Evolutionary conservation across 2,113 vertebrate species (phyloP).

Genomic region (Vidua chalybeata): DNA sequence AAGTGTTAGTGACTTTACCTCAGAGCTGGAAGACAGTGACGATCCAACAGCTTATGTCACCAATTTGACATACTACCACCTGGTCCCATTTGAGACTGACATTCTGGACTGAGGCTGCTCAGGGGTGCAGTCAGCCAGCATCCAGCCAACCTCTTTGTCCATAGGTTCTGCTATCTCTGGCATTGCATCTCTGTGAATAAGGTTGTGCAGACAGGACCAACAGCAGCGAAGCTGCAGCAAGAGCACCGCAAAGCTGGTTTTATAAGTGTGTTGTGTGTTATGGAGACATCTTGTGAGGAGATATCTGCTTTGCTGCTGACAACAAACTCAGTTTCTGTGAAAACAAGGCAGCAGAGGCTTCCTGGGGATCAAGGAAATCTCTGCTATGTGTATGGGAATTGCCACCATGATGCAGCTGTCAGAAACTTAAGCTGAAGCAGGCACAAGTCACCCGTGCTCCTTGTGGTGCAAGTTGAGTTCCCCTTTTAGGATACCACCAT

Average conservation of each 20-base stretch:
- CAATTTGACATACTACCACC: constrained; percentile 96
- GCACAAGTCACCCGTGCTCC: background rate
- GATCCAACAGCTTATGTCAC: constrained; percentile 93
- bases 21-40: constrained; percentile 81
- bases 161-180: background rate
- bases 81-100: constrained; percentile 96
- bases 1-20: constrained; percentile 82
- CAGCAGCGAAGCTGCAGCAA: background rate
- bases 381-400: background rate
- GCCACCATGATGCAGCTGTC: background rate
- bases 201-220: background rate
- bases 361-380: background rate
- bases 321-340: background rate
- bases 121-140: background rate
- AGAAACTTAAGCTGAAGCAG: background rate
- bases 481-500: background rate
- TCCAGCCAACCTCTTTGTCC: background rate
- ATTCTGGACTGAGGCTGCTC: constrained; percentile 87
- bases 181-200: background rate
- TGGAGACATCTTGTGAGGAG: background rate
- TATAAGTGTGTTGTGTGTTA: background rate
- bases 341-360: background rate
- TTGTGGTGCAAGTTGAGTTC: background rate
- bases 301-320: background rate
- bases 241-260: background rate